Evolutionary conservation across 2,797 vertebrate species (phyloP).

Genomic region (Sparidentex hasta): DNA sequence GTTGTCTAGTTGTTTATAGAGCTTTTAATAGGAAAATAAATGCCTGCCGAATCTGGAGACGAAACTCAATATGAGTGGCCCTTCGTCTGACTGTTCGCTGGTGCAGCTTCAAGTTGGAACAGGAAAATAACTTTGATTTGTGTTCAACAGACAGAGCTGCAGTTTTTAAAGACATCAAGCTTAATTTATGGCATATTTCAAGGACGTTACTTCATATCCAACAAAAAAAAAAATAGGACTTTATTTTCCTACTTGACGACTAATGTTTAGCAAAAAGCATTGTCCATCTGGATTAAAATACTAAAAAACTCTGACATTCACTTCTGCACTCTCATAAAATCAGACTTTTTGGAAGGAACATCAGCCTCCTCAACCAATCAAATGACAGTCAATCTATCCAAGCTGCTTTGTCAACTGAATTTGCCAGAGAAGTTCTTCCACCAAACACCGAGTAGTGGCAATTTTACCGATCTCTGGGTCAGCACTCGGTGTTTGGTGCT

Average conservation of each 20-base stretch:
- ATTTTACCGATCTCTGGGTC: constrained; percentile 30
- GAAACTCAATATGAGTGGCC: neutral
- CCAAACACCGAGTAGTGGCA: constrained; percentile 31
- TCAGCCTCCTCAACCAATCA: constrained; percentile 25
- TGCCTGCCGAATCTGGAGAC: neutral
- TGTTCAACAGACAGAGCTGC: neutral
- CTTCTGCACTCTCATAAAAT: constrained; percentile 38
- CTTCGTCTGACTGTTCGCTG: neutral
- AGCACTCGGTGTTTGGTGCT: constrained; percentile 16
- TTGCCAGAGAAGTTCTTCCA: constrained; percentile 15
- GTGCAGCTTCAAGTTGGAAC: neutral
- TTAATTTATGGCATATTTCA: neutral
- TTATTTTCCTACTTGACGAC: neutral
- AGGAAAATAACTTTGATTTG: neutral
- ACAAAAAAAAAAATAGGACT: neutral
- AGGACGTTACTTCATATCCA: too few species aligned
- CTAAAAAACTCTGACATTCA: constrained; percentile 15
- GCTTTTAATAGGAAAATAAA: neutral
- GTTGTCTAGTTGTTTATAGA: too few species aligned
- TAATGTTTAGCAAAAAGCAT: constrained; percentile 11
- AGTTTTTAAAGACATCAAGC: constrained; percentile 3
- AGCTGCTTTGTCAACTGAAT: constrained; percentile 48
- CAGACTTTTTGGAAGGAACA: constrained; percentile 26
- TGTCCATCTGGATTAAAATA: neutral
- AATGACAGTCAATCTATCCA: constrained; percentile 28